Base-by-base conservation (phyloP, 2,888 invertebrate genomes). In the Monoplex corrugatus region DNA sequence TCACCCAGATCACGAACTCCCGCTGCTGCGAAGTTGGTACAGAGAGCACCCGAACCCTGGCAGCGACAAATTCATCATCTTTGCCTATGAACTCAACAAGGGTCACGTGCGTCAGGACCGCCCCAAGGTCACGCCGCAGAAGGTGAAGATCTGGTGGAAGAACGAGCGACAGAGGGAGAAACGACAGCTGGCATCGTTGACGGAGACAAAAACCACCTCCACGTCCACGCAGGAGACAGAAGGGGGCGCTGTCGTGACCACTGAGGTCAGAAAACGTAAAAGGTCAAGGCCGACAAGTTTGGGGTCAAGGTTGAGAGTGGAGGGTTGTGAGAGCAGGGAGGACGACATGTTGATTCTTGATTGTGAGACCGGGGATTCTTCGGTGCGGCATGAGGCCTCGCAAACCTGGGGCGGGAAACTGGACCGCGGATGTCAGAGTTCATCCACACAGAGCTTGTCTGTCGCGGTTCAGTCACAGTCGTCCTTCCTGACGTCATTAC, bases 61-160 rank as follows among this genome's bases (percentile, higher is more conserved):
- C 23, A 93, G 94, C 35, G 93, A 92, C 57, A 93, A 94, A 84
- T 91, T 96, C 6, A 91, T 93, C 43, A 90, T 92, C 57, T 96
- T 95, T 91, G 93, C 94, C 0, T 93, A 94, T 43, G 94, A 94
- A 89, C 92, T 96, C 10, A 96, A 96, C 91, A 93, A 93, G 75
- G 94, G 95, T 8, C 94, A 94, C 78, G 93, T 95, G 3, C 87
- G 95, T 28, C 92, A 94, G 86, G 94, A 93, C 90, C 92, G 95
- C 88, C 93, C 93, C 3, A 94, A 95, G 91, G 93, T 96, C 35
- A 94, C 94, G 0, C 88, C 94, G 0, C 91, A 89, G 10, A 94
- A 94, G 89, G 89, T 96, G 32, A 94, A 94, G 90, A 95, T 95
- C 88, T 96, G 96, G 96, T 96, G 95, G 95, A 95, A 95, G 91